Percentiles rank a stretch among this genome's conserved stretches.
Conservation (phyloP, 2,888 invertebrate genomes). For the Trissolcus brochymenae region DNA sequence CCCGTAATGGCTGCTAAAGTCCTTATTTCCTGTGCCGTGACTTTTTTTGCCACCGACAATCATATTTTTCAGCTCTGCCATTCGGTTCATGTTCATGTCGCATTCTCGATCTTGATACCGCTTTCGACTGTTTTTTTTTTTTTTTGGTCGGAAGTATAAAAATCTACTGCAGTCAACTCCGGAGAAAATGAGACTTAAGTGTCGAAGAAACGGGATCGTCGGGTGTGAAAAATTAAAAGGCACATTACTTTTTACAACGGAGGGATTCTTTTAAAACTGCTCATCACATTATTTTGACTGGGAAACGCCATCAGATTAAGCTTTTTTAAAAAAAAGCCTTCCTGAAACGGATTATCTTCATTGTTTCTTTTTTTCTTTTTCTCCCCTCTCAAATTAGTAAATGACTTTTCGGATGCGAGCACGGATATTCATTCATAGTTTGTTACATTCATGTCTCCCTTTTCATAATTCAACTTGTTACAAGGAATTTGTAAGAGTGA, state of each 20-base stretch:
- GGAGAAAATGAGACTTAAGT: constrained; percentile 18
- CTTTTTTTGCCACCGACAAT: not conserved
- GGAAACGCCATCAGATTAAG: not conserved
- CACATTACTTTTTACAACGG: constrained; percentile 17
- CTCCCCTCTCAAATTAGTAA: constrained; percentile 19
- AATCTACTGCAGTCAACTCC: constrained; percentile 15
- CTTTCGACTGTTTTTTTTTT: constrained; percentile 30
- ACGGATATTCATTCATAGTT: constrained; percentile 2
- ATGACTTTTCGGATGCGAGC: constrained; percentile 26
- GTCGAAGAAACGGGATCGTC: constrained; percentile 18
- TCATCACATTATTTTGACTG: constrained; percentile 19
- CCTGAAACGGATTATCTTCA: not conserved
- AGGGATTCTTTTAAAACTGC: constrained; percentile 10
- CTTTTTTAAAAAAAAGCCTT: not conserved
- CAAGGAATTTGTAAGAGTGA: constrained; percentile 21
- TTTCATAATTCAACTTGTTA: constrained; percentile 49
- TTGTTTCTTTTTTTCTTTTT: too few species aligned
- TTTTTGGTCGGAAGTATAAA: constrained; percentile 11
- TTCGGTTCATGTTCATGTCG: too few species aligned
- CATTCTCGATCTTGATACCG: constrained; percentile 1
- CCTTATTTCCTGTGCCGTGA: too few species aligned
- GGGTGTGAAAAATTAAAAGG: constrained; percentile 27
- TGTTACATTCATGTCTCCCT: constrained; percentile 19
- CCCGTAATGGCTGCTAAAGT: not conserved
- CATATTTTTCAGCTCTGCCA: too few species aligned